Base-by-base conservation (phyloP, 30 jellyfish, hydroid and myxozoan genomes). In the Hydractinia echinata region DNA sequence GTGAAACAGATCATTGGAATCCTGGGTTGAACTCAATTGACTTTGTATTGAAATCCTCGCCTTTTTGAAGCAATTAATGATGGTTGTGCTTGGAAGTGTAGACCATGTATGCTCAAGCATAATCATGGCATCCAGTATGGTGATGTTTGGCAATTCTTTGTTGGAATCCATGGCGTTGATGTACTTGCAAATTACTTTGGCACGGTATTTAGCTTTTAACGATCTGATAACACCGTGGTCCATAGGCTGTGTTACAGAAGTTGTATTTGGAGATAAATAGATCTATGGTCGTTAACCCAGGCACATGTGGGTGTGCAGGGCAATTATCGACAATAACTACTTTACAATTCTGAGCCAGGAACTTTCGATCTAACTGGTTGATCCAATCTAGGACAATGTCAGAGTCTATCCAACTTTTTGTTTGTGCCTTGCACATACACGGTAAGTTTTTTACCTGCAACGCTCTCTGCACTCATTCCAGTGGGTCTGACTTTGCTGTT, bases 231-330 rank as follows among this genome's bases (percentile, higher is more conserved):
- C 44, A 30, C 69, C 69, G 1, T 58, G 69, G 3, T 58, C 69
- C 69, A 58, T 58, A 11, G 15, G 18, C 69, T 58, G 69, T 11
- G 69, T 58, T 13, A 58, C 69, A 58, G 3, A 58, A 2, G 69
- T 58, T 16, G 69, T 58, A 16, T 58, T 58, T 58, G 69, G 18
- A 58, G 3, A 16, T 1, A 58, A 58, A 9, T n/a, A n/a, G n/a
- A n/a, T n/a, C n/a, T n/a, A n/a, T n/a, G n/a, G n/a, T n/a, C n/a
- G n/a, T n/a, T n/a, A n/a, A n/a, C n/a, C n/a, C n/a, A 30, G 44
- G 44, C 44, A 58, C 69, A 13, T 58, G 18, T 58, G 69, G 69
- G 69, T 58, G 69, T 58, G 69, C 68, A 9, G 68, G 68, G n/a
- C 68, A 56, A n/a, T 56, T 56, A n/a, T 56, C 68, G 68, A 56